A percentile compares a stretch with the other conserved stretches of the same genome.
phyloP scores from a whole-genome alignment of 2,888 invertebrate species.

The Euproctis similis region DNA sequence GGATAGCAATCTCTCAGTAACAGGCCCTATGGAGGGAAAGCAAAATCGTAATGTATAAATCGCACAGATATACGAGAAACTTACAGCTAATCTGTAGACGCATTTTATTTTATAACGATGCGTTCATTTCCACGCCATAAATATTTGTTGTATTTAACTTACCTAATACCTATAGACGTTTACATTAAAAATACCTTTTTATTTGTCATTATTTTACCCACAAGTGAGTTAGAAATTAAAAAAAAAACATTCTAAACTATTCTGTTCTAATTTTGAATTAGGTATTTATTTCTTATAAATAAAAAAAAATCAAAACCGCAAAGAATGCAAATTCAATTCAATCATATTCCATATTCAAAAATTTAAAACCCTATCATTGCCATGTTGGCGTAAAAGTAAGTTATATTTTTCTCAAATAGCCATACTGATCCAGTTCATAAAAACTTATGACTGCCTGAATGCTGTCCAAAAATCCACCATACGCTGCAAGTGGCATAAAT shows the following conservation, averaged over 20 bases:
- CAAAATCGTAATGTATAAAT: conserved; percentile 22
- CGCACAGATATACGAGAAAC: conserved; percentile 12
- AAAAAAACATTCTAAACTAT: no score
- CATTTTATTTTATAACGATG: conserved; percentile 12
- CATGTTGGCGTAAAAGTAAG: conserved; percentile 6
- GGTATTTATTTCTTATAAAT: not conserved
- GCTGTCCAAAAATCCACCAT: conserved; percentile 35
- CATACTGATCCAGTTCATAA: conserved; percentile 42
- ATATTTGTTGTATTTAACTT: no score
- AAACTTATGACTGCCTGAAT: conserved; percentile 39
- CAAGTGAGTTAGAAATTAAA: no score
- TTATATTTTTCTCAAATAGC: conserved; percentile 8
- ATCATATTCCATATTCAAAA: conserved; percentile 3
- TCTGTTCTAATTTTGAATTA: no score
- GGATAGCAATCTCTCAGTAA: conserved; percentile 24
- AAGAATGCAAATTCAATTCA: not conserved
- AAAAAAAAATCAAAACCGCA: not conserved
- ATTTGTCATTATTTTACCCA: no score
- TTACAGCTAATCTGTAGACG: conserved; percentile 15
- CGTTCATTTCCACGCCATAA: conserved; percentile 10
- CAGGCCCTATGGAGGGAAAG: conserved; percentile 8
- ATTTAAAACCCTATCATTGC: conserved; percentile 5
- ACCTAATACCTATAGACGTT: no score
- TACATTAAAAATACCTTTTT: no score
- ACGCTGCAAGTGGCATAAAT: conserved; percentile 28